These are phyloP conservation scores for Chrysodeixis includens DNA, from an alignment of 2,888 invertebrate species.

Conservation along the genomic window DNA sequence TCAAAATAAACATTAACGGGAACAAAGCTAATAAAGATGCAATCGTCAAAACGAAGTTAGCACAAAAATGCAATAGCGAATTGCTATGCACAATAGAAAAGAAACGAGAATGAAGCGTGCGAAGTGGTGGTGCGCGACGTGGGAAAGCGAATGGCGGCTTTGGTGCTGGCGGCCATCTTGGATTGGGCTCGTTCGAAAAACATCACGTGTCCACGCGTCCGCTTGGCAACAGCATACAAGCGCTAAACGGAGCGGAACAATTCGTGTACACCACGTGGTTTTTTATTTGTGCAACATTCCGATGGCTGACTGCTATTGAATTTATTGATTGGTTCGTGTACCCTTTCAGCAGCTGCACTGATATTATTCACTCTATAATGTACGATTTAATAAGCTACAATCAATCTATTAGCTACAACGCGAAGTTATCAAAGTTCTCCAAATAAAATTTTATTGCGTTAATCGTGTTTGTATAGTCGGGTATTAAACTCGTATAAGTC, in stretches of 20 bases:
- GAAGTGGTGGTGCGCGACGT: conserved; percentile 81
- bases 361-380: conserved; percentile 19
- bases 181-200: conserved; percentile 80
- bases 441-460: conserved; percentile 3
- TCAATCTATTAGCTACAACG: conserved; percentile 6
- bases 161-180: conserved; percentile 83
- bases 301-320: conserved; percentile 65
- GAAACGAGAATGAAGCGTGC: conserved; percentile 81
- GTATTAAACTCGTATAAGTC: conserved; percentile 48
- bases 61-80: conserved; percentile 75
- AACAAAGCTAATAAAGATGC: conserved; percentile 50
- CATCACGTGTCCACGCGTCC: conserved; percentile 85
- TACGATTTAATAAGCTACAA: not conserved
- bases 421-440: not conserved
- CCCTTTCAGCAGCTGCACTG: conserved; percentile 54
- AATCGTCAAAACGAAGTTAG: conserved; percentile 61
- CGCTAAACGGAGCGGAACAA: conserved; percentile 85
- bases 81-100: conserved; percentile 78
- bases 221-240: conserved; percentile 83
- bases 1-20: conserved; percentile 41
- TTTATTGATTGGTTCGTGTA: conserved; percentile 72
- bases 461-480: not conserved
- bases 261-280: conserved; percentile 84
- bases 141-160: conserved; percentile 86
- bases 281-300: conserved; percentile 85